phyloP scores from a whole-genome alignment of 2,888 invertebrate species.

The Microchrysa polita region DNA sequence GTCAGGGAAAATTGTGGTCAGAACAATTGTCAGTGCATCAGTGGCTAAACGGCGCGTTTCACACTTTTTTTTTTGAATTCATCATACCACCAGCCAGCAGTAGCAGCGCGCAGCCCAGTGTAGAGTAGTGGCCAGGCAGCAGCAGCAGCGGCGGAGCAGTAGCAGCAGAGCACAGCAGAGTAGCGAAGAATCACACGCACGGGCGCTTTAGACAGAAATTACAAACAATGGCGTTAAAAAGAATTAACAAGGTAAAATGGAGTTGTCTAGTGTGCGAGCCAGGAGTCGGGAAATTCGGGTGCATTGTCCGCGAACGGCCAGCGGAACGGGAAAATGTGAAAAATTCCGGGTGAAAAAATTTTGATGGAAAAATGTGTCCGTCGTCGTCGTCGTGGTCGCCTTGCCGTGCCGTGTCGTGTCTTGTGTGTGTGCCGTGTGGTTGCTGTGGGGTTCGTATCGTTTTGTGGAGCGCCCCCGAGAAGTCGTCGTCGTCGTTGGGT shows the following conservation, averaged over 20 bases:
- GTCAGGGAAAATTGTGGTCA: constrained; percentile 41
- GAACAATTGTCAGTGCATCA: constrained; percentile 19
- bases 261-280: constrained; percentile 53
- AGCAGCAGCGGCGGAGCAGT: too few relatives aligned
- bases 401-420: too few relatives aligned
- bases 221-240: constrained; percentile 88
- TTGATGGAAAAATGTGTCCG: constrained; percentile 5
- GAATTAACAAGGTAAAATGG: constrained; percentile 91
- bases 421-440: too few relatives aligned
- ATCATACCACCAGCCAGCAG: constrained; percentile 30
- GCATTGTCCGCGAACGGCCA: not conserved
- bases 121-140: too few relatives aligned
- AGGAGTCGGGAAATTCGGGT: not conserved
- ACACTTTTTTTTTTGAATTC: constrained; percentile 42
- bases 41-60: constrained; percentile 33
- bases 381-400: too few relatives aligned
- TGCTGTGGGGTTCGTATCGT: too few relatives aligned
- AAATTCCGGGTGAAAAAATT: constrained; percentile 35
- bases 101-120: too few relatives aligned
- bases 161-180: too few relatives aligned
- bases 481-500: not conserved
- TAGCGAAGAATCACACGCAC: too few relatives aligned
- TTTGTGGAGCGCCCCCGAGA: too few relatives aligned
- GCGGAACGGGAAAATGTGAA: constrained; percentile 17
- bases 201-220: not conserved